Evolutionary conservation across 1,140 invertebrate species (phyloP), one percentile per base, ranked within the genome.

Genomic region (Danaus plexippus): DNA sequence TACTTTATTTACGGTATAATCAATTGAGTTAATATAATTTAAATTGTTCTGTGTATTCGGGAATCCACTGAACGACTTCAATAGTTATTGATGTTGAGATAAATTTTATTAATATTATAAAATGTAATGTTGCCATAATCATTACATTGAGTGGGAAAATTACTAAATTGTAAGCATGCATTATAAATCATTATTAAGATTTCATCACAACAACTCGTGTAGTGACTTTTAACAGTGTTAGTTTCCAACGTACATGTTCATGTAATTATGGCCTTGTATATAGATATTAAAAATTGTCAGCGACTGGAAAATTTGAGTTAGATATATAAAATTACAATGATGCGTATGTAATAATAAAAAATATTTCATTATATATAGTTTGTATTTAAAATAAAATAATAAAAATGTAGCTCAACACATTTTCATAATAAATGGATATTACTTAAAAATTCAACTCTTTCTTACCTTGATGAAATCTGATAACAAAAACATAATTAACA

Each of bases 161-260:
- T 60, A 60, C 50, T 32, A 32, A 32, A 32, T 32, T 32, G 22
- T 32, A 32, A 32, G 54, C 45, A 56, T 47, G 15, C 13, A 47
- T 49, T 47, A 50, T 52, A 47, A 56, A 54, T 62, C 52, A 67
- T 73, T 67, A 69, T 48, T 43, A 50, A 66, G 69, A 73, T 73
- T 70, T 57, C 64, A 75, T 75, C 69, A 55, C 70, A 73, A 71
- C 57, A 53, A 70, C 63, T 57, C 53, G 52, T 68, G 75, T 71
- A 71, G 69, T 69, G 65, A 71, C 67, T 73, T 53, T 66, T 63
- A 66, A 52, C 40, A 32, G 22, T 51, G 47, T 22, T 44, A 42
- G 47, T 44, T 41, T 47, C 43, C 44, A 48, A 40, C 54, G 50
- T 45, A 50, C 47, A 57, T 44, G 54, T 43, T 43, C 50, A 43